Base-by-base conservation (phyloP, 2,888 invertebrate genomes). In the Dinocampus coccinellae region DNA sequence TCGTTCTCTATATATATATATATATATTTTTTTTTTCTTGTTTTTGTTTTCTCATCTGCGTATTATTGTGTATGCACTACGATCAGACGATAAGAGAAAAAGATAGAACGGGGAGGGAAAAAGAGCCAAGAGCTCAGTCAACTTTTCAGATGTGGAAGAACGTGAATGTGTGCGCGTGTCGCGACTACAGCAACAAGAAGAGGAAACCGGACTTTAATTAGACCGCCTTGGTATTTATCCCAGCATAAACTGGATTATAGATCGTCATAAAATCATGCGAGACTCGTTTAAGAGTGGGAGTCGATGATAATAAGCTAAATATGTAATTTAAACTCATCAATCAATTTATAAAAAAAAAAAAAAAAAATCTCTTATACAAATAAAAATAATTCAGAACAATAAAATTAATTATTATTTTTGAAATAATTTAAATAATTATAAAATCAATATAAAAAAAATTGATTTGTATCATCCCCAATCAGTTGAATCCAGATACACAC, bases 131-230 rank as follows among this genome's bases (percentile, higher is more conserved):
- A n/a, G n/a, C n/a, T n/a, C 47, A 16, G 16, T 47, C 16, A 47
- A n/a, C n/a, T 42, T 47, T 58, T 33, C 42, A 34, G 20, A 57
- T 29, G 42, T 36, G 47, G 42, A 58, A 42, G 47, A 47, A 42
- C 29, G 67, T 67, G 53, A 24, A 13, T 60, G 47, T 3, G n/a
- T n/a, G 39, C 3, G 16, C 20, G 47, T 6, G 47, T 13, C 20
- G 16, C 16, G 20, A 16, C 47, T 47, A 6, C 79, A 79, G 78
- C 62, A 79, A 80, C 75, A 76, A 78, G 74, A 81, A 78, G 75
- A 81, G 72, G 67, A 75, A 74, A 76, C 76, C 76, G 76, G 71
- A 76, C 77, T 79, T 80, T 79, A 82, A 83, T 83, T 83, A 80
- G 81, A 81, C 76, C 81, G 78, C 73, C 76, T 57, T 68, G 58